These are phyloP conservation scores for Delia radicum DNA, from an alignment of 1,140 invertebrate genomes.

Conservation along the genomic window DNA sequence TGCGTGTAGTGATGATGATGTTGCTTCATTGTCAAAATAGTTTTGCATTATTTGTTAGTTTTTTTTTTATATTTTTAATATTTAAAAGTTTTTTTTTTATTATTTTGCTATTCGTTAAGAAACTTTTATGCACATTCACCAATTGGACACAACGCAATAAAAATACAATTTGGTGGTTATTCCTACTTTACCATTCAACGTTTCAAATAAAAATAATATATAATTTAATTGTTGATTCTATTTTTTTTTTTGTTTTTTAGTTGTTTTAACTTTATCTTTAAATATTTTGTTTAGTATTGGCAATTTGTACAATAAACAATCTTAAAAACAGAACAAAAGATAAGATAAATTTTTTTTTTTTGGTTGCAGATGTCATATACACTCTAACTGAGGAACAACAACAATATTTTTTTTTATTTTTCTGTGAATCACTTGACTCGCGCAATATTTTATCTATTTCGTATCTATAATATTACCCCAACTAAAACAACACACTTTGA, in stretches of 20 bases:
- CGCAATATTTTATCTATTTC: too few relatives aligned
- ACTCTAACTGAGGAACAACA: not conserved
- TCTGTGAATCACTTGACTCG: not conserved
- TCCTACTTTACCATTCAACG: not conserved
- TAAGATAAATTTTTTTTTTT: not conserved
- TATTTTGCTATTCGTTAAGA: not conserved
- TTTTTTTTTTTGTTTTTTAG: not conserved
- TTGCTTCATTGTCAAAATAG: constrained; percentile 19
- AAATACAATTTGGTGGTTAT: not conserved
- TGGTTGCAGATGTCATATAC: not conserved
- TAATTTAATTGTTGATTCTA: not conserved
- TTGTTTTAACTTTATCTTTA: not conserved
- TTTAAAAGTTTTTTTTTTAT: not conserved
- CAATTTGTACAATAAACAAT: not conserved
- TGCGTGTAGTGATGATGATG: constrained; percentile 9
- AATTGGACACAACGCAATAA: too few relatives aligned
- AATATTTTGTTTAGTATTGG: not conserved
- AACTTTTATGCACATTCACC: too few relatives aligned
- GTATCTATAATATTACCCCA: not conserved
- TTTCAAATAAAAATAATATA: not conserved
- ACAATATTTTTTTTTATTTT: not conserved
- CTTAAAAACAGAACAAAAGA: not conserved
- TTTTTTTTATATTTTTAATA: not conserved
- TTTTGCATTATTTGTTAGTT: constrained; percentile 2
- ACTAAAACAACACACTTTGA: not conserved